Conservation (phyloP, 2,797 vertebrate species). For the Pangasius djambal region DNA sequence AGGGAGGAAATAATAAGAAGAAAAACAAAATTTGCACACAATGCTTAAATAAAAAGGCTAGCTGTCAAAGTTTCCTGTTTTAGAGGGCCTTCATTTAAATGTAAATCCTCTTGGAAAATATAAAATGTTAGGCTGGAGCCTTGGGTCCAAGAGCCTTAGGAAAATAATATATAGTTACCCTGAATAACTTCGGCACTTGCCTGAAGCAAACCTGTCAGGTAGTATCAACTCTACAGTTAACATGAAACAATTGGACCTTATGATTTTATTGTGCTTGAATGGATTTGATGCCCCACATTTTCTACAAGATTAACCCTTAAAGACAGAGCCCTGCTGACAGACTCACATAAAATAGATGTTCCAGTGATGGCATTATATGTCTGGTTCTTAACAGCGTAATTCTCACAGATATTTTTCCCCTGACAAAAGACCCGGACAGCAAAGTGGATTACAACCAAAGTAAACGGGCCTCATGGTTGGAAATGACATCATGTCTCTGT, state of each 20-base stretch:
- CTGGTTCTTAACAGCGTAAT: conserved; percentile 33
- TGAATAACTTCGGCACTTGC: background rate
- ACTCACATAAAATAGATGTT: conserved; percentile 30
- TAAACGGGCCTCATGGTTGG: conserved; percentile 41
- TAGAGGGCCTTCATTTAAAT: background rate
- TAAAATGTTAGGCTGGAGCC: background rate
- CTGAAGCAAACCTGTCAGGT: background rate
- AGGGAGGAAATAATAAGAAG: conserved; percentile 30
- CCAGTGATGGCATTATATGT: conserved; percentile 24
- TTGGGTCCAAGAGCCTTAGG: background rate
- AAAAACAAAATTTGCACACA: conserved; percentile 34
- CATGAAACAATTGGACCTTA: conserved; percentile 7
- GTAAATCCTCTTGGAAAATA: background rate
- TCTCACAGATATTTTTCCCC: conserved; percentile 24
- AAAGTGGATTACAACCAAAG: conserved; percentile 52
- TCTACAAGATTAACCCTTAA: conserved; percentile 48
- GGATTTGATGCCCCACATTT: conserved; percentile 36
- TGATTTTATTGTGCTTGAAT: conserved; percentile 45
- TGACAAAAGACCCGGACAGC: conserved; percentile 25
- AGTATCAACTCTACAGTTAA: conserved; percentile 18
- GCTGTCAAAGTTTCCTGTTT: conserved; percentile 21
- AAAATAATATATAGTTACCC: conserved; percentile 13
- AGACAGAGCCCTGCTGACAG: conserved; percentile 30
- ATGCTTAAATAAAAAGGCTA: conserved; percentile 2
- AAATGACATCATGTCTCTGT: conserved; percentile 42